Evolutionary conservation across 2,113 vertebrate genomes (phyloP), one percentile per base, ranked within the genome.

Genomic region (Carettochelys insculpta): DNA sequence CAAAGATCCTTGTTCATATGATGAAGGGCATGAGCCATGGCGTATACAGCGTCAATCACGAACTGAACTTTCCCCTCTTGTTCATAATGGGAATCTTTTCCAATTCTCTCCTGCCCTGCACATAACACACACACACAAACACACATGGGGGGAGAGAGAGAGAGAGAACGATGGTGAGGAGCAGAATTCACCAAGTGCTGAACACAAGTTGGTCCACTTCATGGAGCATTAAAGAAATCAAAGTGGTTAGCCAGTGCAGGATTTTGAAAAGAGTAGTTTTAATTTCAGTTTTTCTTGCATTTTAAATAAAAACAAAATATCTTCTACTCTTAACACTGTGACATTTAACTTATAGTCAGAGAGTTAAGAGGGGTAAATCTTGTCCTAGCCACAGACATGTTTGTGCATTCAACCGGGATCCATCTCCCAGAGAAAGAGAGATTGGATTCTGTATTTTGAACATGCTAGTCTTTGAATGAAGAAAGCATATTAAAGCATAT

Each of bases 11-110:
- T 98, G 97, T 98, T 99, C 99, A 99, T 99, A 94, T 98, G 99
- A 96, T 99, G 99, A 16, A 99, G 98, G 0, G 99, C 99, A 1
- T 99, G 98, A 2, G 99, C 99, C 98, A 99, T 99, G 38, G 99
- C 98, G 1, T 99, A 99, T 38, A 99, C 99, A 0, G 99, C 98
- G 0, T 99, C 99, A 5, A 99, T 99, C 90, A 99, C 99, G 2
- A 99, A 99, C 97, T 99, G 99, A 24, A 99, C 99, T 97, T 99
- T 99, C 3, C 98, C 99, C 90, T 99, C 99, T 97, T 99, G 99
- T 96, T 99, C 99, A 47, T 99, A 99, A 91, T 96, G 98, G 3
- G 99, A 99, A 89, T 99, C 98, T 45, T 98, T 98, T 52, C 99
- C 98, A 80, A 99, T 99, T 5, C 99, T 97, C 96, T 99, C 99